phyloP scores from a whole-genome alignment of 2,888 invertebrate genomes.

The Eristalis intricaria region DNA sequence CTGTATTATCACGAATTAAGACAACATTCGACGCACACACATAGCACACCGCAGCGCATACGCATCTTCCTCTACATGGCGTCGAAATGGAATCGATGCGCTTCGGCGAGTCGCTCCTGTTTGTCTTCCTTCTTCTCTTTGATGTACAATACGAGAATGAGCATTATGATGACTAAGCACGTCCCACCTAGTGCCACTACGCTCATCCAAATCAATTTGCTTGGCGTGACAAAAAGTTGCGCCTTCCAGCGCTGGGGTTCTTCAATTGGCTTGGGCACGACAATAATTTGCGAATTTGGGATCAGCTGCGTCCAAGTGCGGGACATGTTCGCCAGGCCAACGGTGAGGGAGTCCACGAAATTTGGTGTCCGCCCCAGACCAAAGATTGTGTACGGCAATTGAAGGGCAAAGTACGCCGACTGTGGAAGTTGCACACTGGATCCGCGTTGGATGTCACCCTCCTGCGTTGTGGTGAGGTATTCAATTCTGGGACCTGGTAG shows the following conservation, averaged over 20 bases:
- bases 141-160: slow-evolving; percentile 93
- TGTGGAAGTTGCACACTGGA: slow-evolving; percentile 94
- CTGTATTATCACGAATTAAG: slow-evolving; percentile 49
- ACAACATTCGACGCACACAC: slow-evolving; percentile 19
- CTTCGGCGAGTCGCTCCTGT: slow-evolving; percentile 89
- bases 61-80: slow-evolving; percentile 86
- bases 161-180: slow-evolving; percentile 91
- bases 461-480: slow-evolving; percentile 94
- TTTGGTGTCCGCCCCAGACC: slow-evolving; percentile 99
- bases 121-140: slow-evolving; percentile 93
- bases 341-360: slow-evolving; percentile 94
- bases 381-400: slow-evolving; percentile 96
- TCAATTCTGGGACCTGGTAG: slow-evolving; percentile 94
- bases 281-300: slow-evolving; percentile 98
- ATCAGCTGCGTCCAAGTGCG: slow-evolving; percentile 95
- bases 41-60: slow-evolving; percentile 47
- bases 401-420: slow-evolving; percentile 95
- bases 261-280: slow-evolving; percentile 92
- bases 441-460: slow-evolving; percentile 90
- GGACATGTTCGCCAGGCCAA: slow-evolving; percentile 88
- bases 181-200: slow-evolving; percentile 93
- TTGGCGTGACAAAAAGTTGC: slow-evolving; percentile 96
- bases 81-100: slow-evolving; percentile 92
- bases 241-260: slow-evolving; percentile 92
- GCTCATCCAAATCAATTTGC: slow-evolving; percentile 95